phyloP scores from a whole-genome alignment of 2,797 vertebrate species.

The Saguinus oedipus region DNA sequence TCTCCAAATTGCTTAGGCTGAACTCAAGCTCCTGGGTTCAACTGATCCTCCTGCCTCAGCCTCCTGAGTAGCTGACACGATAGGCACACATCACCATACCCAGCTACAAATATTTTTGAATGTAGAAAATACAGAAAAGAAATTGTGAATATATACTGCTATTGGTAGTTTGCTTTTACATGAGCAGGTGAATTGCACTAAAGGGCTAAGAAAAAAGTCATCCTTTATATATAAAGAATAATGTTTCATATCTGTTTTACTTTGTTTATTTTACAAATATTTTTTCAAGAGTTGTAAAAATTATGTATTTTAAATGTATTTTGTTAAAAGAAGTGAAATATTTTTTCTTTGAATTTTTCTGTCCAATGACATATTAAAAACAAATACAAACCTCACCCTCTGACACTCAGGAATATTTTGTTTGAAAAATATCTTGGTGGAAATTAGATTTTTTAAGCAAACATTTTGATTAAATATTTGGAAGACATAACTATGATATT shows the following conservation, averaged over 20 bases:
- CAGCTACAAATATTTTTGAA: not conserved
- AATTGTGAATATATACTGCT: not conserved
- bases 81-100: not conserved
- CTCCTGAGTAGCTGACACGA: not conserved
- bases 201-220: not conserved
- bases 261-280: not conserved
- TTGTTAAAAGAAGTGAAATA: not conserved
- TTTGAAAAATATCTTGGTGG: not conserved
- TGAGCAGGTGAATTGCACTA: not conserved
- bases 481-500: not conserved
- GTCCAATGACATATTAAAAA: not conserved
- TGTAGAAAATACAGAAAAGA: not conserved
- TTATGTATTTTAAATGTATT: not conserved
- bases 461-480: constrained; percentile 49
- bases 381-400: not conserved
- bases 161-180: not conserved
- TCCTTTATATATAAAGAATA: too few relatives aligned
- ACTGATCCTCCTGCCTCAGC: not conserved
- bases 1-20: not conserved
- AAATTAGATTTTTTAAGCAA: constrained; percentile 31
- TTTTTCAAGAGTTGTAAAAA: not conserved
- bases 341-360: not conserved
- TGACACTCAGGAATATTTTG: not conserved
- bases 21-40: not conserved
- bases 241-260: not conserved